Conservation (phyloP, 2,113 vertebrate genomes). For the Salvelinus namaycush region DNA sequence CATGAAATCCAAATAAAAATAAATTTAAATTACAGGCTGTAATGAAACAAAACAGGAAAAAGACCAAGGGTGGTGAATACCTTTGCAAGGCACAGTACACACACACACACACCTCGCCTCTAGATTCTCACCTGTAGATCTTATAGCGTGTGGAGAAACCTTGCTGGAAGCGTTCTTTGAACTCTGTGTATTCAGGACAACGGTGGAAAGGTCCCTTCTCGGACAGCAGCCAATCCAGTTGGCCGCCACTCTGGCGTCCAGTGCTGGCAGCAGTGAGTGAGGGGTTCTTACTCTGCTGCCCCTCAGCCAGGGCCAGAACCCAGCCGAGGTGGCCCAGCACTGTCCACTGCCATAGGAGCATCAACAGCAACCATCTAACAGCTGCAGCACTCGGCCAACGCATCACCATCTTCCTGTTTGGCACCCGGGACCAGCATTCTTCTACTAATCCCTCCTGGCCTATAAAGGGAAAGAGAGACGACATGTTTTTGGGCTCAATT, state of each 20-base stretch:
- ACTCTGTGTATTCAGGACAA: conserved; percentile 92
- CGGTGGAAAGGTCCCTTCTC: conserved; percentile 95
- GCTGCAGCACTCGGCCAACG: conserved; percentile 77
- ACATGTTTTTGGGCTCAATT: neutral
- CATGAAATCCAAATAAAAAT: no score
- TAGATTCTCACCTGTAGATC: conserved; percentile 91
- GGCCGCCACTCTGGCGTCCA: conserved; percentile 48
- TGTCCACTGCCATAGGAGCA: conserved; percentile 75
- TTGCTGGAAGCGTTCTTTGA: conserved; percentile 92
- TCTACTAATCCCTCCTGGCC: conserved; percentile 88
- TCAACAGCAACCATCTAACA: conserved; percentile 76
- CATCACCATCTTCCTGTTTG: conserved; percentile 93
- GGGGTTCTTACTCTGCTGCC: conserved; percentile 79
- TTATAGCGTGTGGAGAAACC: conserved; percentile 98
- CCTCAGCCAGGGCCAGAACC: conserved; percentile 77
- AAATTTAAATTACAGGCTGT: no score
- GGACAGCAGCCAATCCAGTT: conserved; percentile 93
- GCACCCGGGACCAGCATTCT: conserved; percentile 94
- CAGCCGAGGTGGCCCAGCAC: conserved; percentile 75
- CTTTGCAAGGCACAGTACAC: neutral
- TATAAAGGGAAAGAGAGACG: conserved; percentile 39
- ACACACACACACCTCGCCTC: no score
- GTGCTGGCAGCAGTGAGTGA: conserved; percentile 1
- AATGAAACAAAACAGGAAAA: no score
- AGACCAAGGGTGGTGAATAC: no score